A percentile compares a stretch with the other conserved stretches of the same genome.
Conservation (phyloP, 35 echinoderm and acorn worm genomes). For the Apostichopus californicus region DNA sequence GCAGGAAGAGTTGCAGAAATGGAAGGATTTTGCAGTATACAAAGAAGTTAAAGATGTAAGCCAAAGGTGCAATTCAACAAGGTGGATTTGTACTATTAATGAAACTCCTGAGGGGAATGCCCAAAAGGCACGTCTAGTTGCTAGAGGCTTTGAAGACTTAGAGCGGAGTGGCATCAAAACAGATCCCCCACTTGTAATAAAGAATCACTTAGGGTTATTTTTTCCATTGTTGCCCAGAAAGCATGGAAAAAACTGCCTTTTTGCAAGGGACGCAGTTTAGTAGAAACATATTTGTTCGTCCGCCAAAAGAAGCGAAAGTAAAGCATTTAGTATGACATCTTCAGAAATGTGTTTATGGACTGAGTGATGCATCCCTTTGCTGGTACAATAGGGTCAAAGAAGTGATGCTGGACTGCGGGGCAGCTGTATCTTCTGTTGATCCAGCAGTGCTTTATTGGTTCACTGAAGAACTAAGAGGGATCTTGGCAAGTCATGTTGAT, state of each 20-base stretch:
- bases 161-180: background rate
- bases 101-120: background rate
- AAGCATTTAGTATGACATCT: background rate
- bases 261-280: background rate
- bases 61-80: slow-evolving; percentile 10
- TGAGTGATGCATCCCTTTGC: slow-evolving; percentile 16
- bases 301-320: slow-evolving; percentile 11
- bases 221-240: slow-evolving; percentile 23
- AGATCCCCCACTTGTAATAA: slow-evolving; percentile 22
- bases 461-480: background rate
- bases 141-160: slow-evolving; percentile 37
- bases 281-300: slow-evolving; percentile 24
- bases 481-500: slow-evolving; percentile 41
- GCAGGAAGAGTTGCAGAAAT: background rate
- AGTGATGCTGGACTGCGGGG: slow-evolving; percentile 18
- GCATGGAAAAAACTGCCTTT: slow-evolving; percentile 27
- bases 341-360: slow-evolving; percentile 50
- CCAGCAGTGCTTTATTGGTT: slow-evolving; percentile 41
- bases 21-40: slow-evolving; percentile 53
- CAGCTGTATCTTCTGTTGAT: background rate
- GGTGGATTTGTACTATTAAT: slow-evolving; percentile 50
- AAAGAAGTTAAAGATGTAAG: slow-evolving; percentile 14
- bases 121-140: slow-evolving; percentile 27
- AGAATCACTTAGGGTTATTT: slow-evolving; percentile 34
- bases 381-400: slow-evolving; percentile 44